Evolutionary conservation across 2,113 vertebrate genomes (phyloP), one percentile per base, ranked within the genome.

Genomic region (Xenopus borealis): DNA sequence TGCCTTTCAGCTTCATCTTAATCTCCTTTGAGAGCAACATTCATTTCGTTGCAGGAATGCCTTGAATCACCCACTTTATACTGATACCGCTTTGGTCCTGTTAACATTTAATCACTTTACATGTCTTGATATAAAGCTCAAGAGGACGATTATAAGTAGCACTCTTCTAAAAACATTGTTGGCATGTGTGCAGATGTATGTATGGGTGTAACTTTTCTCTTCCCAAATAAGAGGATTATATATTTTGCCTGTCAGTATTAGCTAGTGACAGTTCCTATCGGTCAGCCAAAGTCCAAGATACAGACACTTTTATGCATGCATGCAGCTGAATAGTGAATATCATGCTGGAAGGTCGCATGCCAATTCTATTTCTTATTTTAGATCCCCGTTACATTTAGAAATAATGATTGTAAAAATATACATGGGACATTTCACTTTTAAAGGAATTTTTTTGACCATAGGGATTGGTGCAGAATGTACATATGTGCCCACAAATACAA

Each of bases 141-240:
- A 71, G 69, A 20, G 19, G 58, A 59, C 17, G 14, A 45, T 62
- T 27, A n/a, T n/a, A 71, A 62, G 44, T 62, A 62, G 57, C 18
- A 46, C 58, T 71, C 40, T 71, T 59, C 61, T 33, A 58, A 44
- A 59, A 20, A 23, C 10, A 9, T 11, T 23, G 19, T 9, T n/a
- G 17, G 10, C 13, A 61, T 20, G 12, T 23, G 10, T 61, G 58
- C 14, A 50, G 47, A 9, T 50, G 11, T 50, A 10, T 61, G 18
- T 23, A 9, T 50, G 45, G n/a, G 69, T 71, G 12, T 47, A 10
- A 46, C 73, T 80, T 81, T 69, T 78, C 55, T 81, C 72, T 81
- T 84, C 70, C 75, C 72, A 72, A 82, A 58, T 78, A 78, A 66
- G 74, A 67, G 53, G 80, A 78, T 75, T 81, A 73, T 72, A 57